phyloP scores from a whole-genome alignment of 2,113 vertebrate species.

The Proterorhinus semilunaris region DNA sequence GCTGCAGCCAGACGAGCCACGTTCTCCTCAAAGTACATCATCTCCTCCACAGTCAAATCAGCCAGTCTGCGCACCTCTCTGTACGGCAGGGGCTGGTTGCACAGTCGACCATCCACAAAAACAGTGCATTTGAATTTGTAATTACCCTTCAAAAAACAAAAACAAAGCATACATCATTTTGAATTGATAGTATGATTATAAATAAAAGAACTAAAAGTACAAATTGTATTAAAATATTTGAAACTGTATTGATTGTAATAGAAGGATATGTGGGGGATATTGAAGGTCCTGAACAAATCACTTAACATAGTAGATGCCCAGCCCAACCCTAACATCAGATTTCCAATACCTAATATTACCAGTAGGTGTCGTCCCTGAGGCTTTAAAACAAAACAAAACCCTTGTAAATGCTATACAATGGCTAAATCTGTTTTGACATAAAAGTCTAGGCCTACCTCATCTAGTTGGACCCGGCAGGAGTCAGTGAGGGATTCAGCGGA shows the following conservation, averaged over 20 bases:
- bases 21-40: slow-evolving; percentile 63
- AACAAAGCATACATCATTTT: not conserved
- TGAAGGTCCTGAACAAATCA: too few species aligned
- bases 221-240: too few species aligned
- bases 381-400: not conserved
- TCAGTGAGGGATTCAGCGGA: slow-evolving; percentile 59
- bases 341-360: not conserved
- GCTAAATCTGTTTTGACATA: not conserved
- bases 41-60: slow-evolving; percentile 56
- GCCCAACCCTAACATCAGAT: too few species aligned
- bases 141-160: slow-evolving; percentile 40
- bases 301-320: too few species aligned
- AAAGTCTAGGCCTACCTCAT: slow-evolving; percentile 42
- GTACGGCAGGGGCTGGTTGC: slow-evolving; percentile 58
- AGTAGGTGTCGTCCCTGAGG: not conserved
- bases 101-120: slow-evolving; percentile 27
- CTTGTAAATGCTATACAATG: not conserved
- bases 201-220: too few species aligned
- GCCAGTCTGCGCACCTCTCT: slow-evolving; percentile 65
- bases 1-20: slow-evolving; percentile 55
- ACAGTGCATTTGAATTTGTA: slow-evolving; percentile 67
- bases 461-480: slow-evolving; percentile 59
- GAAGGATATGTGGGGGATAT: too few species aligned
- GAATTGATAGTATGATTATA: not conserved
- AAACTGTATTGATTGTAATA: too few species aligned